Evolutionary conservation across 64 coral and sea anemone genomes (phyloP).

Genomic region (Montipora sp.): DNA sequence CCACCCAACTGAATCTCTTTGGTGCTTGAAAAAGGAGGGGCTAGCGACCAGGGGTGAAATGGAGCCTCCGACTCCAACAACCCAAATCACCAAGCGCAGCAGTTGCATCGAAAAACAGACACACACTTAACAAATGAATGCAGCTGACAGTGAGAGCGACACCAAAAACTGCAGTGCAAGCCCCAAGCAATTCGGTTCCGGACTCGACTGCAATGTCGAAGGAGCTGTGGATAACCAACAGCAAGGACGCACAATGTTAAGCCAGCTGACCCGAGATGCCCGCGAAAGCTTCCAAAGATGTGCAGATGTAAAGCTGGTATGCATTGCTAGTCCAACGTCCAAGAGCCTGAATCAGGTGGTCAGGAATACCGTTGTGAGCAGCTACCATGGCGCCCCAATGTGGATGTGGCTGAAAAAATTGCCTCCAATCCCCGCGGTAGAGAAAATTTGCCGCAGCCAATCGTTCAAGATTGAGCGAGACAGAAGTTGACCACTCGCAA

Average conservation of each 20-base stretch:
- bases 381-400: too few species aligned
- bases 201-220: too few species aligned
- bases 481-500: conserved; percentile 4
- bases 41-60: background rate
- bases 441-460: conserved; percentile 22
- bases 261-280: too few species aligned
- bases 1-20: background rate
- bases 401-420: too few species aligned
- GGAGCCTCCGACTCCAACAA: conserved; percentile 13
- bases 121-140: background rate
- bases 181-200: background rate
- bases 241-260: too few species aligned
- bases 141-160: background rate
- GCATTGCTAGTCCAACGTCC: too few species aligned
- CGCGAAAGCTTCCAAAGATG: too few species aligned
- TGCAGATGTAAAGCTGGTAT: too few species aligned
- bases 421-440: background rate
- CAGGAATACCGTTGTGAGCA: too few species aligned
- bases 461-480: background rate
- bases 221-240: too few species aligned
- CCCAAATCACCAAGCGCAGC: conserved; percentile 3
- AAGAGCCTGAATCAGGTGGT: too few species aligned
- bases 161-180: conserved; percentile 5
- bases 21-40: conserved; percentile 17
- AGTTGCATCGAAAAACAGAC: background rate